phyloP scores from a whole-genome alignment of 2,113 vertebrate genomes.

The Heterotis niloticus region DNA sequence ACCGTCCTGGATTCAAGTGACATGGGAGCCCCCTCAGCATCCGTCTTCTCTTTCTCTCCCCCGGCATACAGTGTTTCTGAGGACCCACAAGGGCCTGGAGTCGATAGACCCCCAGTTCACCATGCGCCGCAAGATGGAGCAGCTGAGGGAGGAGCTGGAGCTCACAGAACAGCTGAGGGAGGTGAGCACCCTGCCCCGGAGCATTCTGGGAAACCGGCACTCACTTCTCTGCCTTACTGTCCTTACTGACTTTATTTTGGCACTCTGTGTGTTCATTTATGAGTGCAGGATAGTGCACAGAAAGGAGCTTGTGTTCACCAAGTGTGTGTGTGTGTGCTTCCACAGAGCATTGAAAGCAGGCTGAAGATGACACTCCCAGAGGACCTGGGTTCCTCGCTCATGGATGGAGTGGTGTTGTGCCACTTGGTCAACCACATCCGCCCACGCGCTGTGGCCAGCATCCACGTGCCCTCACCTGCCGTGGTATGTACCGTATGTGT shows the following conservation, averaged over 20 bases:
- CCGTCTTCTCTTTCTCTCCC: neutral
- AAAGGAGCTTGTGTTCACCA: neutral
- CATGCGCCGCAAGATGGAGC: slow-evolving; percentile 92
- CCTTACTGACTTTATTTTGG: no score
- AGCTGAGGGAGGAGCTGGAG: slow-evolving; percentile 78
- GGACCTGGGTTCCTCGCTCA: slow-evolving; percentile 80
- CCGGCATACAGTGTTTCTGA: slow-evolving; percentile 73
- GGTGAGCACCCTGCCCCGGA: slow-evolving; percentile 67
- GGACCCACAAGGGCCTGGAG: slow-evolving; percentile 83
- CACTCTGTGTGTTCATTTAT: no score
- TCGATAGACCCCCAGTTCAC: slow-evolving; percentile 89
- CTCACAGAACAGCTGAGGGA: slow-evolving; percentile 76
- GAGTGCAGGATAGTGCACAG: no score
- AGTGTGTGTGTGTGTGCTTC: slow-evolving; percentile 4
- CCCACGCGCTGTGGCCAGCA: slow-evolving; percentile 83
- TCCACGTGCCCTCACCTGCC: slow-evolving; percentile 90
- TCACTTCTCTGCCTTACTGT: no score
- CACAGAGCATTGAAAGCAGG: slow-evolving; percentile 86
- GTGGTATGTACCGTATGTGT: slow-evolving; percentile 71
- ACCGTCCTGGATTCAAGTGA: no score
- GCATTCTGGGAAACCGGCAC: slow-evolving; percentile 50
- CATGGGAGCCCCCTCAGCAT: no score
- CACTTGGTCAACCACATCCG: slow-evolving; percentile 88
- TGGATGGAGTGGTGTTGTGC: slow-evolving; percentile 91
- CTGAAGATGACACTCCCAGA: slow-evolving; percentile 84